phyloP scores from a whole-genome alignment of 2,888 invertebrate genomes.

The Spodoptera littoralis region DNA sequence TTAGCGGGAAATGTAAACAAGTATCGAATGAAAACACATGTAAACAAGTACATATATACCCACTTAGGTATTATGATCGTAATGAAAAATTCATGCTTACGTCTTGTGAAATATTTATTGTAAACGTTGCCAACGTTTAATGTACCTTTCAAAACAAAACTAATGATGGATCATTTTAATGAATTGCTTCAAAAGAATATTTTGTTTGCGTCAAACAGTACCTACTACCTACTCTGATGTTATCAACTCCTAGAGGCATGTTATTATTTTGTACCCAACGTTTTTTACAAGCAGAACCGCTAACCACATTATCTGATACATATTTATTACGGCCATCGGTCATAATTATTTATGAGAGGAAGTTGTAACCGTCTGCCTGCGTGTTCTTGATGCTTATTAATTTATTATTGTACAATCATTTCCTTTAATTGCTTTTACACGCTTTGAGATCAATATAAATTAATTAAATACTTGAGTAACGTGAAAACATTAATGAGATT shows the following conservation, averaged over 20 bases:
- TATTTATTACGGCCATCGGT: constrained; percentile 32
- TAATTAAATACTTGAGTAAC: constrained; percentile 13
- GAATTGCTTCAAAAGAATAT: background rate
- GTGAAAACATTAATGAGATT: constrained; percentile 30
- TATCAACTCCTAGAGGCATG: constrained; percentile 6
- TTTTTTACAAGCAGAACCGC: constrained; percentile 33
- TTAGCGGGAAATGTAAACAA: constrained; percentile 32
- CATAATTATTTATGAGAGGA: constrained; percentile 49
- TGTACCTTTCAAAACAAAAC: background rate
- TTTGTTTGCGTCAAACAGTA: background rate
- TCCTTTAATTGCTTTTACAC: constrained; percentile 38
- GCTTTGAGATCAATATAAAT: constrained; percentile 14
- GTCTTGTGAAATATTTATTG: constrained; percentile 21
- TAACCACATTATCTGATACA: constrained; percentile 29
- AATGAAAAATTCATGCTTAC: constrained; percentile 23
- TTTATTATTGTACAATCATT: constrained; percentile 44
- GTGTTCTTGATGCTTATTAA: constrained; percentile 43
- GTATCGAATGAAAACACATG: constrained; percentile 5
- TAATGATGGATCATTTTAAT: too few species aligned
- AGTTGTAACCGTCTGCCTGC: constrained; percentile 37
- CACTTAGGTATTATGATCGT: constrained; percentile 30
- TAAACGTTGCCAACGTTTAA: background rate
- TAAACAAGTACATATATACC: too few species aligned
- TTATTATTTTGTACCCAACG: constrained; percentile 7
- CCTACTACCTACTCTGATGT: constrained; percentile 7